Base-by-base conservation (phyloP, 2,888 invertebrate species). In the Zele albiditarsus region DNA sequence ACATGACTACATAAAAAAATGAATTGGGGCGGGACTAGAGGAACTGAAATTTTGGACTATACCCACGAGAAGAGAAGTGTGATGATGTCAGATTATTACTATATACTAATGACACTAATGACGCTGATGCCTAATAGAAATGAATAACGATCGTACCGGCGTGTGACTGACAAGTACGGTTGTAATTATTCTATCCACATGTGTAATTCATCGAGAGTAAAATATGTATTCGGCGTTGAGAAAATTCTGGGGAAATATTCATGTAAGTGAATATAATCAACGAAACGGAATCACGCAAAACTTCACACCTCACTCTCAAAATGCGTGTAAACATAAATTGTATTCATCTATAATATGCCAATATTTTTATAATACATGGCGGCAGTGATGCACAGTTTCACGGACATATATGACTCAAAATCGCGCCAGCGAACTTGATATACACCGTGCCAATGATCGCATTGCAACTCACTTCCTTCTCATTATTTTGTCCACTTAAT, bases 401-500 rank as follows among this genome's bases (percentile, higher is more conserved):
- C 28, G 14, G 60, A 65, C 57, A 70, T 68, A 65, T 42, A 70
- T 68, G 76, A 68, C 72, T 58, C 27, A 68, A 49, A 63, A 71
- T 74, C 60, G 74, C 38, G 68, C 70, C 77, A 77, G 79, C 77
- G 75, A 80, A 80, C 80, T 78, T 78, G 80, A 81, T 81, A 76
- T n/a, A 31, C 78, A 77, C 77, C 82, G 81, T 81, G 81, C 80
- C 79, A 80, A 82, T 80, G 80, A 82, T 82, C 80, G 82, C 78
- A 76, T 82, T 60, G 82, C 80, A 76, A 74, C 77, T 84, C 82
- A 83, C 82, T 84, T 80, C 82, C 77, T 77, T 78, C 74, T 80
- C 81, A 80, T 83, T 83, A 82, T n/a, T n/a, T n/a, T 82, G 82
- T 83, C 80, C 81, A 81, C 80, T 84, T 82, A 83, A 82, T 84